phyloP scores from a whole-genome alignment of 1,140 invertebrate species.

The Aphelenchoides avenae region DNA sequence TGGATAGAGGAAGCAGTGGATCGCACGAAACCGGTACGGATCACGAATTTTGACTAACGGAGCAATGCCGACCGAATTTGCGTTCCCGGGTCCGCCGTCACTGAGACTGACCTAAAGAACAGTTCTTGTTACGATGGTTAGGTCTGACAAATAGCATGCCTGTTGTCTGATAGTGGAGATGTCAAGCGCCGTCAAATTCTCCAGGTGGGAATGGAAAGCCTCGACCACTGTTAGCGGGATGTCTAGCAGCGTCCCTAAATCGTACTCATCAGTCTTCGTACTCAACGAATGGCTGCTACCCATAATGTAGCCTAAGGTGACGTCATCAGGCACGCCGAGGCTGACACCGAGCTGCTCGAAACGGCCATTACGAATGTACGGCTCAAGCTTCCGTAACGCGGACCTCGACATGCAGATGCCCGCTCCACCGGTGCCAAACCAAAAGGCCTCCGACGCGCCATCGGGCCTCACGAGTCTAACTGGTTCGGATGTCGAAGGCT shows the following conservation, averaged over 20 bases:
- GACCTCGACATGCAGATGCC: slow-evolving; percentile 1
- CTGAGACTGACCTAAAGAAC: slow-evolving; percentile 6
- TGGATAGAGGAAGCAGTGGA: too few species aligned
- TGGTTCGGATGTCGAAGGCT: not conserved
- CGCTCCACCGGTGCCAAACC: slow-evolving; percentile 7
- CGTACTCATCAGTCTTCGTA: not conserved
- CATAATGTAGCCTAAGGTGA: slow-evolving; percentile 6
- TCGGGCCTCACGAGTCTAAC: not conserved
- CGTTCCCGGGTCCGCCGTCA: too few species aligned
- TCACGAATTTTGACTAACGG: too few species aligned
- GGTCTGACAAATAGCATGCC: not conserved
- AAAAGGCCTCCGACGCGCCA: not conserved
- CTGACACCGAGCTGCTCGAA: not conserved
- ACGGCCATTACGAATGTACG: not conserved
- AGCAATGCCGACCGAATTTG: too few species aligned
- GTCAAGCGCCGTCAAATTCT: slow-evolving; percentile 4
- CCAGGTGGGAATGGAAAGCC: slow-evolving; percentile 4
- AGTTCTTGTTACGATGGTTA: not conserved
- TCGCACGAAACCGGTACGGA: too few species aligned
- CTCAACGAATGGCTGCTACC: not conserved
- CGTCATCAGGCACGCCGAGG: slow-evolving; percentile 4
- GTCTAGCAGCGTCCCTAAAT: slow-evolving; percentile 2
- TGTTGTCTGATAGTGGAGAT: not conserved
- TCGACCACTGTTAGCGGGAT: not conserved
- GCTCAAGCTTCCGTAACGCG: not conserved